Conservation (phyloP, 2,113 vertebrate genomes). For the Psilopsiagon aurifrons region DNA sequence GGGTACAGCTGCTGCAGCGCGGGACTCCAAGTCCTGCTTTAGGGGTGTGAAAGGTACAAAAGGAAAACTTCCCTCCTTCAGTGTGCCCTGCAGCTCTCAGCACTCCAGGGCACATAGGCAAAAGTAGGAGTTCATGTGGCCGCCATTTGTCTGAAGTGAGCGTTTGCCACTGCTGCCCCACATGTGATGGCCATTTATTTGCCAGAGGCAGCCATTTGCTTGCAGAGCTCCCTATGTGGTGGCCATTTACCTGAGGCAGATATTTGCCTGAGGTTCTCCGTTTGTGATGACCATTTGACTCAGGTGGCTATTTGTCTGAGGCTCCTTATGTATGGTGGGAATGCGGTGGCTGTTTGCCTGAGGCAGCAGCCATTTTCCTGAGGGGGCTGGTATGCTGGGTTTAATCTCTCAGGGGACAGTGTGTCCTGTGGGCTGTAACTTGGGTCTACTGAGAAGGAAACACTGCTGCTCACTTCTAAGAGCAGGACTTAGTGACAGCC, state of each 20-base stretch:
- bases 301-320: fast-evolving
- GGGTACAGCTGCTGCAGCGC: fast-evolving
- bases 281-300: fast-evolving
- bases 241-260: background rate
- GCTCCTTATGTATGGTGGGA: background rate
- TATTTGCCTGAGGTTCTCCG: background rate
- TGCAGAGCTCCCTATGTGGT: background rate
- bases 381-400: background rate
- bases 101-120: fast-evolving
- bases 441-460: background rate
- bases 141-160: fast-evolving
- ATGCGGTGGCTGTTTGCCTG: background rate
- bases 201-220: background rate
- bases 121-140: fast-evolving
- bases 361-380: background rate
- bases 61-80: background rate
- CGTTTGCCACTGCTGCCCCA: background rate
- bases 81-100: background rate
- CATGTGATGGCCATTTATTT: fast-evolving
- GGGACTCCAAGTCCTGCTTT: too few species aligned
- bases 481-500: background rate
- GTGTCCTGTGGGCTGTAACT: background rate
- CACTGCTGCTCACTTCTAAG: background rate
- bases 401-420: background rate
- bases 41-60: background rate